These are phyloP conservation scores for Ascidia mentula DNA, from an alignment of 23 tunicate species.

Conservation along the genomic window DNA sequence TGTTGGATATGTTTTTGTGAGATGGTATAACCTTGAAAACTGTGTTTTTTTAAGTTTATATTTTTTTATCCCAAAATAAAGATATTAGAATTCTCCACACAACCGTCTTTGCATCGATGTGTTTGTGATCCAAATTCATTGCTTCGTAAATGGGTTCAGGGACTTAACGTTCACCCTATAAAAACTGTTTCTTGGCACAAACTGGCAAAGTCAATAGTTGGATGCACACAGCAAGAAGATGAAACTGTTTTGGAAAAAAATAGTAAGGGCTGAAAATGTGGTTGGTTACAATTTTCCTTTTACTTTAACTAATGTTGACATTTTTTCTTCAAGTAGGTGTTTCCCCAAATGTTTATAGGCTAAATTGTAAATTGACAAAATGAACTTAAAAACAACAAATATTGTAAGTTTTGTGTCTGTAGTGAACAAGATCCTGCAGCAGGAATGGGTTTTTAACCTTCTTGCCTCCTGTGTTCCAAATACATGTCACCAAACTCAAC, in stretches of 20 bases:
- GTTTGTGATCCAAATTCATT: background rate
- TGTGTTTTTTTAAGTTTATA: too few relatives aligned
- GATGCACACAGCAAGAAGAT: background rate
- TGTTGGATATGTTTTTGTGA: too few relatives aligned
- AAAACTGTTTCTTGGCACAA: background rate
- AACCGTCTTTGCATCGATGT: background rate
- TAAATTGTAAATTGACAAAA: background rate
- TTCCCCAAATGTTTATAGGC: background rate
- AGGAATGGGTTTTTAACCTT: background rate
- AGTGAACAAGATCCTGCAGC: constrained; percentile 5
- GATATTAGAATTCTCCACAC: background rate
- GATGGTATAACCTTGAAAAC: too few relatives aligned
- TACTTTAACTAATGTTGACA: background rate
- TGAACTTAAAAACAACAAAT: too few relatives aligned
- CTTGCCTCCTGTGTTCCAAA: background rate
- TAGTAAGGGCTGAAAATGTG: background rate
- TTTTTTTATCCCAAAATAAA: too few relatives aligned
- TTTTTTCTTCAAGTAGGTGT: background rate
- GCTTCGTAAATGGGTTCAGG: background rate
- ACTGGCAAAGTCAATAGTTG: background rate
- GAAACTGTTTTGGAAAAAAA: background rate
- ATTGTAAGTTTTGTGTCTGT: background rate
- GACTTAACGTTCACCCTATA: background rate
- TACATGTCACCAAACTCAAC: background rate
- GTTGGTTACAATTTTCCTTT: background rate